Evolutionary conservation across 2,797 vertebrate genomes (phyloP).

Genomic region (Pipistrellus kuhlii): DNA sequence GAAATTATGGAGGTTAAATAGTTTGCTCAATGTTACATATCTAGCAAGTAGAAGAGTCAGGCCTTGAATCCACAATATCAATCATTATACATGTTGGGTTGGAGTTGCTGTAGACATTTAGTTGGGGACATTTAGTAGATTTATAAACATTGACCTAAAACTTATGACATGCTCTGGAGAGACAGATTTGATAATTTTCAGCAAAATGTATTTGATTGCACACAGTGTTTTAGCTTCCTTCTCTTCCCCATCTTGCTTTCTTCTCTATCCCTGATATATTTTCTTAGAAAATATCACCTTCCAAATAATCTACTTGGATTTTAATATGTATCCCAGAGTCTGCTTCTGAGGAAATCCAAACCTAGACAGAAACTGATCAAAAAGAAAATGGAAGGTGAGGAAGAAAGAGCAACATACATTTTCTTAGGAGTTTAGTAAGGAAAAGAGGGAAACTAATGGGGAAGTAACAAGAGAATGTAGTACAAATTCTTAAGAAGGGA

Average conservation of each 20-base stretch:
- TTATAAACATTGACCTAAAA: background rate
- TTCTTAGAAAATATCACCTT: background rate
- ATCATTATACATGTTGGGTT: background rate
- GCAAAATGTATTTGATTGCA: background rate
- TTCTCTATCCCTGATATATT: background rate
- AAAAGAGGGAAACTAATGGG: background rate
- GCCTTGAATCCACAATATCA: background rate
- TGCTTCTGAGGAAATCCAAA: constrained; percentile 2
- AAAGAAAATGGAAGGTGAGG: background rate
- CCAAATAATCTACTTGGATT: background rate
- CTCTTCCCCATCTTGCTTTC: background rate
- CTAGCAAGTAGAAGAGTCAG: background rate
- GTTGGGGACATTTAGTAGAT: background rate
- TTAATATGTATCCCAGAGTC: background rate
- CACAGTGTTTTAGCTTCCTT: background rate
- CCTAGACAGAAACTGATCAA: background rate
- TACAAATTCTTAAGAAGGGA: background rate
- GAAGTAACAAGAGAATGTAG: background rate
- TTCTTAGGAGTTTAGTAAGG: background rate
- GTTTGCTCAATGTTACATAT: background rate
- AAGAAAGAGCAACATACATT: background rate
- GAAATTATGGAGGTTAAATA: background rate
- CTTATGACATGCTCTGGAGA: background rate
- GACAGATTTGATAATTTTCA: background rate
- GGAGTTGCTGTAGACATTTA: background rate